Percentiles rank a stretch among this genome's conserved stretches.
phyloP scores from a whole-genome alignment of 2,888 invertebrate genomes.

The Agrochola litura region DNA sequence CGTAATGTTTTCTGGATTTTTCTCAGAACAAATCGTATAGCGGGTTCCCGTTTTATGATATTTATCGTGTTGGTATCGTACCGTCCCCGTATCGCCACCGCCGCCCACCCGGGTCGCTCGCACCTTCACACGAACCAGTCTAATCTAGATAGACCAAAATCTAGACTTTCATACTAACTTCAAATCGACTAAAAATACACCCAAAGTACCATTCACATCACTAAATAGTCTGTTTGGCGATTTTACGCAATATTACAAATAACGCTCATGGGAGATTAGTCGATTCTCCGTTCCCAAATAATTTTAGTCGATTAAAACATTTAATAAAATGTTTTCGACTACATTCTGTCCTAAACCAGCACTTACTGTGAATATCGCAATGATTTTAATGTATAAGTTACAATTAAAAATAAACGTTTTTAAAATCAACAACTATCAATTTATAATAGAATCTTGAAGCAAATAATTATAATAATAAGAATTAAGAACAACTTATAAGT shows the following conservation, averaged over 20 bases:
- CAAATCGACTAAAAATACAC: slow-evolving; percentile 60
- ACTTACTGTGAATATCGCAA: slow-evolving; percentile 62
- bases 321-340: slow-evolving; percentile 49
- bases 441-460: slow-evolving; percentile 70
- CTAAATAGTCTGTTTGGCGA: slow-evolving; percentile 48
- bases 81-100: slow-evolving; percentile 43
- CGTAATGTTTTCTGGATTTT: not conserved
- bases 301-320: slow-evolving; percentile 58
- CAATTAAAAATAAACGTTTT: slow-evolving; percentile 63
- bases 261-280: slow-evolving; percentile 45
- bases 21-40: not conserved
- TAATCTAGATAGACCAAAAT: slow-evolving; percentile 46
- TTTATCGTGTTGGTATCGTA: slow-evolving; percentile 7
- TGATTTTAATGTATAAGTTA: slow-evolving; percentile 61
- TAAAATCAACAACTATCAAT: slow-evolving; percentile 67
- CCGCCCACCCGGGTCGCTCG: slow-evolving; percentile 43
- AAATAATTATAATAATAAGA: slow-evolving; percentile 67
- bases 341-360: slow-evolving; percentile 55
- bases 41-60: not conserved
- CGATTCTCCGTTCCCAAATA: slow-evolving; percentile 57
- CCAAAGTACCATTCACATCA: slow-evolving; percentile 48
- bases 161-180: slow-evolving; percentile 50
- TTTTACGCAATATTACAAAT: slow-evolving; percentile 47
- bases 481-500: slow-evolving; percentile 71
- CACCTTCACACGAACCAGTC: slow-evolving; percentile 45